Conservation (phyloP, 1,140 invertebrate genomes). For the Vanessa tameamea region DNA sequence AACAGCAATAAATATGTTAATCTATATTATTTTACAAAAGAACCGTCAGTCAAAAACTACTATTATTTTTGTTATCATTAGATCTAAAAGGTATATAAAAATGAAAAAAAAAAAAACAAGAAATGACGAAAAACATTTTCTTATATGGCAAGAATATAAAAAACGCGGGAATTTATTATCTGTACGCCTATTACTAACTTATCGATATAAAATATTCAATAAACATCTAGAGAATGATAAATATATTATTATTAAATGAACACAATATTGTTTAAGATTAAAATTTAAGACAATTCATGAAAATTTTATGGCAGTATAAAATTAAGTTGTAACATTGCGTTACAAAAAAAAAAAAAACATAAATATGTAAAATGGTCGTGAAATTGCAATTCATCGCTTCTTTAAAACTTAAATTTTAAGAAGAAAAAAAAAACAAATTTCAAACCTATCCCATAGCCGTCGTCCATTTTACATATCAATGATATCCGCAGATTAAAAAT, state of each 20-base stretch:
- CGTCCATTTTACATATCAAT: neutral
- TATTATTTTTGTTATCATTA: conserved; percentile 9
- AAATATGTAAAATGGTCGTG: neutral
- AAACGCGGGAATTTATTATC: conserved; percentile 14
- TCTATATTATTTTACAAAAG: conserved; percentile 53
- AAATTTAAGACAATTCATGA: conserved; percentile 15
- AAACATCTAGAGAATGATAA: conserved; percentile 54
- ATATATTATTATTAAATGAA: conserved; percentile 58
- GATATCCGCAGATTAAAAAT: conserved; percentile 5
- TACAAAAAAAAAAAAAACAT: conserved; percentile 17
- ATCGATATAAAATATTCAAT: conserved; percentile 34
- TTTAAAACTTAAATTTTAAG: neutral
- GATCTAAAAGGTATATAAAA: conserved; percentile 21
- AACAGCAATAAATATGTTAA: conserved; percentile 59
- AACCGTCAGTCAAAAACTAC: conserved; percentile 27
- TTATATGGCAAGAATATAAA: conserved; percentile 27
- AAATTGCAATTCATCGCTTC: neutral
- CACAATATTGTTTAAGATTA: conserved; percentile 47
- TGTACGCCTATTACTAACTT: conserved; percentile 8
- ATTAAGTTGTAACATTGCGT: conserved; percentile 23
- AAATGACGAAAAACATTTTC: conserved; percentile 15
- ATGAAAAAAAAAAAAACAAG: neutral
- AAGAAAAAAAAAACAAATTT: neutral
- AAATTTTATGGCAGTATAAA: conserved; percentile 30
- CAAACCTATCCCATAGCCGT: neutral